Conservation (phyloP, 1,140 invertebrate species). For the Scaptodrosophila lebanonensis region DNA sequence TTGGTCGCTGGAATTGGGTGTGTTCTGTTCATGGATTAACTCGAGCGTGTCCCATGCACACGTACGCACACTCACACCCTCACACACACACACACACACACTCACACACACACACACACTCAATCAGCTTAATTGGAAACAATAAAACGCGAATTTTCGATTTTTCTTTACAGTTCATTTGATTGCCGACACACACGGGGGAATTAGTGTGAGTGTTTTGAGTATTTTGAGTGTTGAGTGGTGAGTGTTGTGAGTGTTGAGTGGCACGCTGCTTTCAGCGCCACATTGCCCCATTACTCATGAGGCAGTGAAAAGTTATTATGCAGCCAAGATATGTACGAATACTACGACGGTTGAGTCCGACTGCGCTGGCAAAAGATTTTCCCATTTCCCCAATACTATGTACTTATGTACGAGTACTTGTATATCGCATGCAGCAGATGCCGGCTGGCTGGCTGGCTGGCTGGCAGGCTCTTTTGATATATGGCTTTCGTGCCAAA, state of each 20-base stretch:
- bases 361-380: constrained; percentile 30
- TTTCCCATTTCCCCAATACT: constrained; percentile 4
- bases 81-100: background rate
- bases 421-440: too few species aligned
- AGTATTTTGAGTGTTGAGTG: too few species aligned
- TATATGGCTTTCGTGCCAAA: constrained; percentile 47
- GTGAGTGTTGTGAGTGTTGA: too few species aligned
- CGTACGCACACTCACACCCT: background rate
- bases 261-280: constrained; percentile 8
- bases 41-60: constrained; percentile 35
- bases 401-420: too few species aligned
- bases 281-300: constrained; percentile 28
- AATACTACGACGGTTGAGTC: constrained; percentile 26
- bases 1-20: constrained; percentile 23
- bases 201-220: too few species aligned
- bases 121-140: constrained; percentile 65
- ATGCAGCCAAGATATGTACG: constrained; percentile 1
- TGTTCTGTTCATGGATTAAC: constrained; percentile 34
- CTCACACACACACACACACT: constrained; percentile 18
- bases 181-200: constrained; percentile 40
- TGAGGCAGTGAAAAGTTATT: constrained; percentile 15
- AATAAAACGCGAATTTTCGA: constrained; percentile 72
- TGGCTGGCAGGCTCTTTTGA: constrained; percentile 32
- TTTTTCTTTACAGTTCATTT: constrained; percentile 66
- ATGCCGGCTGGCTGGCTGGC: too few species aligned